Evolutionary conservation across 2,113 vertebrate genomes (phyloP).

Genomic region (Sterna hirundo): DNA sequence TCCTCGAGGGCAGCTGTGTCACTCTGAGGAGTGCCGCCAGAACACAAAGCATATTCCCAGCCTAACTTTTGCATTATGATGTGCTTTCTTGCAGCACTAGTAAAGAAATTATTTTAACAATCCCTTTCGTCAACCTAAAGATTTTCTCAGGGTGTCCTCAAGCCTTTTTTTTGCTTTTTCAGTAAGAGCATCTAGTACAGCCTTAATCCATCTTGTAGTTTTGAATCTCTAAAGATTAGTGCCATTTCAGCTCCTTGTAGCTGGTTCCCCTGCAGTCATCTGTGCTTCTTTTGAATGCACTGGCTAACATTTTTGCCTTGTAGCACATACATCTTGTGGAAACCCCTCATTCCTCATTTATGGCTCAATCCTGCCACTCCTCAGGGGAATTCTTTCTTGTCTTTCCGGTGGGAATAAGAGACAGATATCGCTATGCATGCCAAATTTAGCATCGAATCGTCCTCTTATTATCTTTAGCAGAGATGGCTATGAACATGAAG

Average conservation of each 20-base stretch:
- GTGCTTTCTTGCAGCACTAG: background rate
- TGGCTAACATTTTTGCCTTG: background rate
- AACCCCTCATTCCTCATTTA: background rate
- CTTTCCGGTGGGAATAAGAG: background rate
- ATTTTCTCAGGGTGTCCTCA: background rate
- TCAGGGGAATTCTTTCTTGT: background rate
- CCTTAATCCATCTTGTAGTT: background rate
- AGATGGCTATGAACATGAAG: background rate
- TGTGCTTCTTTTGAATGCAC: background rate
- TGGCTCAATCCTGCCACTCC: background rate
- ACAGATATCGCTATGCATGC: background rate
- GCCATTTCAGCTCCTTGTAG: background rate
- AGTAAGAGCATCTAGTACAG: background rate
- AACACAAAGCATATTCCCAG: background rate
- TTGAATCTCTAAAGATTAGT: background rate
- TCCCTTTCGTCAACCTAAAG: background rate
- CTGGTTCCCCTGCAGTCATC: background rate
- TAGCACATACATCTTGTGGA: background rate
- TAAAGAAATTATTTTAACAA: background rate
- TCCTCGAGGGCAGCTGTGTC: background rate
- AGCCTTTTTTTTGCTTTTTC: background rate
- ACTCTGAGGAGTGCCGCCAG: background rate
- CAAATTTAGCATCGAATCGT: background rate
- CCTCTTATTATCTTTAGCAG: background rate
- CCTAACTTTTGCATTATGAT: background rate